Base-by-base conservation (phyloP, 2,888 invertebrate species). In the Tenodera sinensis region DNA sequence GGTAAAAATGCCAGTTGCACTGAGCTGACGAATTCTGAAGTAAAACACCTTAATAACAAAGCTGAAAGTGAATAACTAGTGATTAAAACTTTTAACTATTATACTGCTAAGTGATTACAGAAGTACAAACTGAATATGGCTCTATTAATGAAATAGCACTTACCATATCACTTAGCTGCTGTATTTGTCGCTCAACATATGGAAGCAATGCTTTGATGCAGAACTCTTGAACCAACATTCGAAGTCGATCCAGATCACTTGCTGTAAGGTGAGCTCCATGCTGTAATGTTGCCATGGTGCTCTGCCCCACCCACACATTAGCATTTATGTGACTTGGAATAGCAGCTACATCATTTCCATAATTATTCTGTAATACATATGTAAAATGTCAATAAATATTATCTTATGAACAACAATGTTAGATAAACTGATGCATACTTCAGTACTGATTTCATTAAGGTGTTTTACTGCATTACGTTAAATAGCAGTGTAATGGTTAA, bases 221-320 rank as follows among this genome's bases (percentile, higher is more conserved):
- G 94, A 98, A 99, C 92, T 99, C 98, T 92, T 97, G 96, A 83
- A 99, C 95, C 92, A 99, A 96, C 91, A 96, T 95, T 91, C 97
- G 96, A 83, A 99, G 94, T 92, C 97, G 96, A 92, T 98, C 98
- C 87, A 98, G 95, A 94, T 99, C 99, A 92, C 96, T 96, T 0
- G 96, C 94, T 84, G 97, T 97, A 83, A 99, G 94, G 92, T 96
- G 97, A 90, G 95, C 94, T 85, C 98, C 98, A 93, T 97, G 96
- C n/a, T 95, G 89, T 34, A 85, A 34, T 27, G 84, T 30, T 28
- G 89, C 15, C 9, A 34, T n/a, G 28, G 84, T 25, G 25, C 84
- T 42, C 20, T 91, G 90, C 20, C 89, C 90, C 28, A 94, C 94
- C 95, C 95, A 95, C 1, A 95, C 95, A 92, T 95, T 95, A 0